Conservation (phyloP, 2,888 invertebrate genomes). For the Anarsia innoxiella region DNA sequence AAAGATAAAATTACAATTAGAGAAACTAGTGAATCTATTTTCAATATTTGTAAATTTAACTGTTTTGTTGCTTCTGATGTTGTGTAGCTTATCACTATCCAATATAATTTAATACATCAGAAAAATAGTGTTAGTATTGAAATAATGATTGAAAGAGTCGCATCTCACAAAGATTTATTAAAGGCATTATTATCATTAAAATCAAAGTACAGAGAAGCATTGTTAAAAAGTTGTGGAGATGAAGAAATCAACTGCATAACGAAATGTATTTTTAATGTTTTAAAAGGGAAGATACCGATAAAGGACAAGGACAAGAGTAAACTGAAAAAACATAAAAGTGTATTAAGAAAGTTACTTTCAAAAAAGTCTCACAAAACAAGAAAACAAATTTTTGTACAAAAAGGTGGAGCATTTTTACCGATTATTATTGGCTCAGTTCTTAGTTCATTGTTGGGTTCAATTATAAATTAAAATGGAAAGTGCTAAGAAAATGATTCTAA, state of each 20-base stretch:
- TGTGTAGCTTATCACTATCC: too few relatives aligned
- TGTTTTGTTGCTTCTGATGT: too few relatives aligned
- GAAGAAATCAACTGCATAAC: constrained; percentile 1
- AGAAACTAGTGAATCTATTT: too few relatives aligned
- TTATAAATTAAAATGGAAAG: constrained; percentile 8
- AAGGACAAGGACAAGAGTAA: constrained; percentile 12
- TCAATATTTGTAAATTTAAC: too few relatives aligned
- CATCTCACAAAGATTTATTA: background rate
- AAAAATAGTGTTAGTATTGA: too few relatives aligned
- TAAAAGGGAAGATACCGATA: background rate
- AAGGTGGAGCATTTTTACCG: constrained; percentile 21
- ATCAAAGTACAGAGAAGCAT: constrained; percentile 1
- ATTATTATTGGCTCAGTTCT: constrained; percentile 22
- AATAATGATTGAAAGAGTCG: too few relatives aligned
- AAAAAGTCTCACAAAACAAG: constrained; percentile 15
- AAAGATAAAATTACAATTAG: too few relatives aligned
- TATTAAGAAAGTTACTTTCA: constrained; percentile 13
- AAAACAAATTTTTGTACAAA: constrained; percentile 21
- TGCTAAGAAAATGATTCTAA: background rate
- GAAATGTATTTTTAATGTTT: background rate
- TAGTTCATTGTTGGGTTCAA: constrained; percentile 16
- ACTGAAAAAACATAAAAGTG: too few relatives aligned
- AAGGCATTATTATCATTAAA: background rate
- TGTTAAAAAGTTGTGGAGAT: background rate
- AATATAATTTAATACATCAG: too few relatives aligned